Base-by-base conservation (phyloP, 2,797 vertebrate species). In the Rhinatrema bivittatum region DNA sequence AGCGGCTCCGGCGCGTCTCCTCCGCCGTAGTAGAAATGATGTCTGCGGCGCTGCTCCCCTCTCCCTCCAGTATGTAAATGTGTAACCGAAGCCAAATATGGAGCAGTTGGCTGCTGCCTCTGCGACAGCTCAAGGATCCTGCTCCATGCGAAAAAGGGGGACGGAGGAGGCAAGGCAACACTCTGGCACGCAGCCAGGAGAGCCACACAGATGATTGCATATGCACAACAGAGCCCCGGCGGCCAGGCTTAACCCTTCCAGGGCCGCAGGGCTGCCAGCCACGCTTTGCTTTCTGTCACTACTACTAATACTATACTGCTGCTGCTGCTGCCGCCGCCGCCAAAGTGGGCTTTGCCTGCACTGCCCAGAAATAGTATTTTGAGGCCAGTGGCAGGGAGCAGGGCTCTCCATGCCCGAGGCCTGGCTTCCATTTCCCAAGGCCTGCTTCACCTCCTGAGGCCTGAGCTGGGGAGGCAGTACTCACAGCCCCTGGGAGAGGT, bases 101-200 rank as follows among this genome's bases (percentile, higher is more conserved):
- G 88, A 91, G 86, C 88, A 88, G 83, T 91, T 89, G 83, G 84
- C 82, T 81, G 81, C 78, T n/a, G n/a, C n/a, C 75, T 81, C 82
- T 82, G 85, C 83, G 74, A 82, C 72, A 80, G 82, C 81, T 78
- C 79, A 59, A 75, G 80, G 80, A 80, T 78, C 77, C 81, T 79
- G 87, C 87, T 89, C 72, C 80, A 72, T 79, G 79, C 81, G 81
- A 78, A 76, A 50, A 43, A 47, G 41, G 36, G 32, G 40, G 7
- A 6, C 42, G 41, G 24, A 21, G 13, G 27, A 56, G 65, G 62
- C 70, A 65, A 74, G 66, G 58, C 59, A 70, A 68, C 61, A 76
- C 74, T 72, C 63, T 69, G 79, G 81, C 76, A 63, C 70, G 62
- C 69, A 60, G 77, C 79, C 74, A 68, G 64, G 64, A 63, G 63